phyloP scores from a whole-genome alignment of 1,140 invertebrate species.

The Mesaphorura yosii region DNA sequence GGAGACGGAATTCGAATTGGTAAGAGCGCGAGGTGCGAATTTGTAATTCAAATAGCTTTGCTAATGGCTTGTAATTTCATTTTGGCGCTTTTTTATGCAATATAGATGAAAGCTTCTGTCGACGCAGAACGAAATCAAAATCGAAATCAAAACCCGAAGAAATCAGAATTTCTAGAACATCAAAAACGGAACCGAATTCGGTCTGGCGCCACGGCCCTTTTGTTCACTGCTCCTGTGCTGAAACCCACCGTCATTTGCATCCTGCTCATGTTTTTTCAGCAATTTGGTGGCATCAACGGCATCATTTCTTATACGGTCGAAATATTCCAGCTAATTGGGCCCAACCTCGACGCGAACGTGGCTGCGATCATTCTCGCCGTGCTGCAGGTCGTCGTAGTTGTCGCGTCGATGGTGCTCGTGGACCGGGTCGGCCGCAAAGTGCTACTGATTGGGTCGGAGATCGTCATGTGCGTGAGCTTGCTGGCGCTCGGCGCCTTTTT shows the following conservation, averaged over 20 bases:
- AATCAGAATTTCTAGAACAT: too few relatives aligned
- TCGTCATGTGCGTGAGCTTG: conserved; percentile 30
- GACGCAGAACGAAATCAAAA: background rate
- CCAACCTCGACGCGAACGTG: conserved; percentile 43
- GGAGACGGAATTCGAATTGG: conserved; percentile 34
- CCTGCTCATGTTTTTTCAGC: conserved; percentile 67
- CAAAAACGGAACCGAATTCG: too few relatives aligned
- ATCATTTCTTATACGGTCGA: conserved; percentile 64
- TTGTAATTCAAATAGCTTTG: conserved; percentile 23
- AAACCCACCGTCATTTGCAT: conserved; percentile 60
- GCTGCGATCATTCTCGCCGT: conserved; percentile 53
- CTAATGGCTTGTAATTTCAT: conserved; percentile 30
- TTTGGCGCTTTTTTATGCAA: background rate
- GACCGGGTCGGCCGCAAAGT: conserved; percentile 39
- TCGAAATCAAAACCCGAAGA: too few relatives aligned
- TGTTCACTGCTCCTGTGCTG: background rate
- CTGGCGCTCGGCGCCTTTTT: conserved; percentile 29
- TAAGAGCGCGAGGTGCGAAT: conserved; percentile 26
- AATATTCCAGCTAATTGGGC: conserved; percentile 58
- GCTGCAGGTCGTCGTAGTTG: conserved; percentile 44
- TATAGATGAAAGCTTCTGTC: background rate
- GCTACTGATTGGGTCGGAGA: conserved; percentile 37
- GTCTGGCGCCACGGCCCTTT: conserved; percentile 36
- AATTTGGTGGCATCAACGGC: conserved; percentile 53
- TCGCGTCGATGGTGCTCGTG: conserved; percentile 37